phyloP scores from a whole-genome alignment of 2,888 invertebrate species.

The Drosophila fulvimacula region DNA sequence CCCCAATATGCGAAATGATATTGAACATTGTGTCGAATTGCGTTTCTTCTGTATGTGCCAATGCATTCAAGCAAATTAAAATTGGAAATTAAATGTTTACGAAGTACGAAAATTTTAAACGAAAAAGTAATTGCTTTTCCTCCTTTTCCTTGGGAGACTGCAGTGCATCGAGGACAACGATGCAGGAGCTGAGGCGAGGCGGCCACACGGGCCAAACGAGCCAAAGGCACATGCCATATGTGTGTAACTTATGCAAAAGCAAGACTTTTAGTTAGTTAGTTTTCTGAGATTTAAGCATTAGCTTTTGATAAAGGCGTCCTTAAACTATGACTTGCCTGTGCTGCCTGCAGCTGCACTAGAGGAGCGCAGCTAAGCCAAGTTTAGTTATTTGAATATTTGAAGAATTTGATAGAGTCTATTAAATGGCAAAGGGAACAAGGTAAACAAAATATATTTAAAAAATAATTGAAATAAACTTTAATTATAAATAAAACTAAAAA shows the following conservation, averaged over 20 bases:
- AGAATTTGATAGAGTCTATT: background rate
- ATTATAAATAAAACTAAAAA: background rate
- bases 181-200: background rate
- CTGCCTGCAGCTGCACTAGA: slow-evolving; percentile 3
- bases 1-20: slow-evolving; percentile 48
- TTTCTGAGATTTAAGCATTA: slow-evolving; percentile 21
- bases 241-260: slow-evolving; percentile 7
- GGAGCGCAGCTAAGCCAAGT: background rate
- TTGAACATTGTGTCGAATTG: slow-evolving; percentile 63
- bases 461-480: no score
- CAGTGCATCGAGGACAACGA: slow-evolving; percentile 10
- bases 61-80: slow-evolving; percentile 78
- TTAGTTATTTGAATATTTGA: background rate
- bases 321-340: slow-evolving; percentile 1
- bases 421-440: no score
- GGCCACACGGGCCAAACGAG: background rate
- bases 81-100: slow-evolving; percentile 80
- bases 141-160: slow-evolving; percentile 42
- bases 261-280: slow-evolving; percentile 13
- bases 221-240: background rate
- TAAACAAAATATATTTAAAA: no score
- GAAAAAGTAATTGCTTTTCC: slow-evolving; percentile 75
- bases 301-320: slow-evolving; percentile 4
- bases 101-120: slow-evolving; percentile 76
- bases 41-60: slow-evolving; percentile 49